Conservation (phyloP, 2,797 vertebrate genomes). For the Megalops cyprinoides region DNA sequence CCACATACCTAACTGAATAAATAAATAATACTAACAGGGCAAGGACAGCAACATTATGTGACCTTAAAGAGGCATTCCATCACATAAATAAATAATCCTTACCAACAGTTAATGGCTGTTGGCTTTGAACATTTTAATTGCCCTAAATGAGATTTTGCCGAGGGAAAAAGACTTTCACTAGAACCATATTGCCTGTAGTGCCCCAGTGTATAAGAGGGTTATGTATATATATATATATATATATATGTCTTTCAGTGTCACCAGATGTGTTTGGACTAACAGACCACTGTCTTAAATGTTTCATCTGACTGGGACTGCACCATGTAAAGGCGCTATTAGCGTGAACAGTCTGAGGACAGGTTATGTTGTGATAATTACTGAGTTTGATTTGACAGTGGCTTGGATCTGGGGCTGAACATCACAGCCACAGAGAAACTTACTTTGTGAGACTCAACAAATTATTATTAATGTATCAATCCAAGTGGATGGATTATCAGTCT, state of each 20-base stretch:
- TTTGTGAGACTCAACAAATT: too few species aligned
- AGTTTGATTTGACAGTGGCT: neutral
- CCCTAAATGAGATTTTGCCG: neutral
- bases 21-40: too few species aligned
- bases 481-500: too few species aligned
- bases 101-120: neutral
- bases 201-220: constrained; percentile 9
- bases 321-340: too few species aligned
- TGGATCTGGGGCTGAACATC: neutral
- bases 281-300: too few species aligned
- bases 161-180: neutral
- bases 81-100: neutral
- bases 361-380: neutral
- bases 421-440: too few species aligned
- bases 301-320: too few species aligned
- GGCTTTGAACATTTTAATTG: neutral
- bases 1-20: too few species aligned
- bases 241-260: too few species aligned
- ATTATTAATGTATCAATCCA: too few species aligned
- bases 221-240: too few species aligned
- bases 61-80: neutral
- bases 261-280: too few species aligned
- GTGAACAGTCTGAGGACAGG: neutral
- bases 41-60: neutral
- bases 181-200: constrained; percentile 9